Percentiles rank a stretch among this genome's conserved stretches.
phyloP scores from a whole-genome alignment of 2,113 vertebrate genomes.

The Urocolius indicus region DNA sequence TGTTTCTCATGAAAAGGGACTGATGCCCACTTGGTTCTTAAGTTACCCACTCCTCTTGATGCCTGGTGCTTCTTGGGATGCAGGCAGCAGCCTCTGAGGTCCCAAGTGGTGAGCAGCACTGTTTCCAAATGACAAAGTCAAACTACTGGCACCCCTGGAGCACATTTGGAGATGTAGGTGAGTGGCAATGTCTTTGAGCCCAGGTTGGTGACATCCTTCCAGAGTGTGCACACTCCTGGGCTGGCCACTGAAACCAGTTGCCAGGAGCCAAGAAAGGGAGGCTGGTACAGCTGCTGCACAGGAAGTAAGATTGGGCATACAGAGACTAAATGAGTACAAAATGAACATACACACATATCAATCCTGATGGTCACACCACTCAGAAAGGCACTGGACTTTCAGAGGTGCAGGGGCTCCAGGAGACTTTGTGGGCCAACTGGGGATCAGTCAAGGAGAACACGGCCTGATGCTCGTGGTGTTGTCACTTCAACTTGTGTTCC shows the following conservation, averaged over 20 bases:
- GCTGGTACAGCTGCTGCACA: fast-evolving
- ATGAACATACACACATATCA: background rate
- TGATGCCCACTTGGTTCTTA: background rate
- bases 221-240: background rate
- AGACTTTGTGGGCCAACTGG: background rate
- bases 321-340: background rate
- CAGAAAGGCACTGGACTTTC: background rate
- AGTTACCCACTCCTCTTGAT: background rate
- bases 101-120: background rate
- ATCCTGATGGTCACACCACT: background rate
- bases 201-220: background rate
- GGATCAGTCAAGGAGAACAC: fast-evolving
- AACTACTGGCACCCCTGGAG: background rate
- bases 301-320: background rate
- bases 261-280: background rate
- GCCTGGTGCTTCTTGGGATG: background rate
- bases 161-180: background rate
- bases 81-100: background rate
- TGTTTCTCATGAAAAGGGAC: fast-evolving
- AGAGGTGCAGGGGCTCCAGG: background rate
- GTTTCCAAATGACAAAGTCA: background rate
- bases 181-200: fast-evolving
- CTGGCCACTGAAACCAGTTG: background rate
- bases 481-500: background rate
- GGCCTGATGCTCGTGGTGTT: background rate